Evolutionary conservation across 2,888 invertebrate species (phyloP).

Genomic region (Junonia oenone): DNA sequence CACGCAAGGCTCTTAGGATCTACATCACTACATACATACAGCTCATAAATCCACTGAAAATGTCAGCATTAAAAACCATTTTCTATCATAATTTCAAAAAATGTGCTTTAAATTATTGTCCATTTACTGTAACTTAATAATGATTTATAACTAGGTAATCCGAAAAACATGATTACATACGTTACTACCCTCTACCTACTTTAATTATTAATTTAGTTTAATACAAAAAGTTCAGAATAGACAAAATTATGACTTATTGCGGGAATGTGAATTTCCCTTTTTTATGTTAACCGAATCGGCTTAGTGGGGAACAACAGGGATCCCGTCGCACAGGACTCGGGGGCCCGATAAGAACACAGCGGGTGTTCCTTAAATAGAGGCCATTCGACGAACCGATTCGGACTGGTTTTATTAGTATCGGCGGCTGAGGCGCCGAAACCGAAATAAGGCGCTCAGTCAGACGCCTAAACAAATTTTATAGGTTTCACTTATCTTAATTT

Average conservation of each 20-base stretch:
- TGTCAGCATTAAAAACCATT: too few species aligned
- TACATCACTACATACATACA: too few species aligned
- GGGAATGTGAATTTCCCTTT: constrained; percentile 6
- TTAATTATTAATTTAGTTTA: background rate
- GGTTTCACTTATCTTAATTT: constrained; percentile 27
- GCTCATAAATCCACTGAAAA: too few species aligned
- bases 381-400: constrained; percentile 61
- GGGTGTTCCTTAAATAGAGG: constrained; percentile 67
- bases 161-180: background rate
- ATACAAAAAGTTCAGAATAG: constrained; percentile 1
- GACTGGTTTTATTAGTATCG: constrained; percentile 58
- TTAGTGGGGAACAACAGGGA: constrained; percentile 25
- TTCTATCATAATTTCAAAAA: too few species aligned
- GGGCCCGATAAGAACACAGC: constrained; percentile 59
- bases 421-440: constrained; percentile 48
- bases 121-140: too few species aligned
- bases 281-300: constrained; percentile 18
- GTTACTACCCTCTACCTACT: background rate
- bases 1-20: too few species aligned
- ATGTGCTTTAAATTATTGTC: too few species aligned
- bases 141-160: constrained; percentile 22
- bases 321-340: constrained; percentile 33
- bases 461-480: constrained; percentile 39
- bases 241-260: constrained; percentile 8
- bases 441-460: constrained; percentile 41